Percentiles rank a stretch among this genome's conserved stretches.
Evolutionary conservation across 2,797 vertebrate genomes (phyloP).

Genomic region (Semotilus atromaculatus): DNA sequence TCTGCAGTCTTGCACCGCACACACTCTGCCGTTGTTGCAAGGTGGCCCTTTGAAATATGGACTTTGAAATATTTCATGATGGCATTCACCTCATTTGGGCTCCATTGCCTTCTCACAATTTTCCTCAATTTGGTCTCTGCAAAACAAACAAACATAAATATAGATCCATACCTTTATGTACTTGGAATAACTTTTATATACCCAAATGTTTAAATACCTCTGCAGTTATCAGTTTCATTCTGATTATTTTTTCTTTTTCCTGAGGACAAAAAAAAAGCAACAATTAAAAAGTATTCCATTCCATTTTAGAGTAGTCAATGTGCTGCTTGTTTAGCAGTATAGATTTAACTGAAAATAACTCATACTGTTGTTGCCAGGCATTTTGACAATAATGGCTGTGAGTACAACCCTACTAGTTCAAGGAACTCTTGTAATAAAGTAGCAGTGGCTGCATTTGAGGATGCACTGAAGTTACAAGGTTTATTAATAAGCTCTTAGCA

Average conservation of each 20-base stretch:
- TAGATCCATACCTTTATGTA: not conserved
- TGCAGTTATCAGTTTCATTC: not conserved
- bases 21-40: constrained; percentile 33
- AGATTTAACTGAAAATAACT: too few species aligned
- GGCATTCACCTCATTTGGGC: constrained; percentile 62
- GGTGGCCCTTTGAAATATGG: constrained; percentile 14
- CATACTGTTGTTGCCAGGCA: too few species aligned
- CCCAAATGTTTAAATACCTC: not conserved
- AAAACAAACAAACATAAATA: not conserved
- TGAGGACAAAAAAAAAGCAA: not conserved
- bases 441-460: too few species aligned
- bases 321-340: too few species aligned
- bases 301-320: too few species aligned
- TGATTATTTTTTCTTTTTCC: not conserved
- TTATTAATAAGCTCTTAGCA: too few species aligned
- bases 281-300: too few species aligned
- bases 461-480: too few species aligned
- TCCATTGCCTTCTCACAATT: not conserved
- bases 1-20: constrained; percentile 48
- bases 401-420: too few species aligned
- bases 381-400: too few species aligned
- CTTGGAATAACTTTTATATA: not conserved
- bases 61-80: constrained; percentile 22
- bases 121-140: not conserved
- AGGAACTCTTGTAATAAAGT: too few species aligned